These are phyloP conservation scores for Hydrochoerus hydrochaeris DNA, from an alignment of 2,113 vertebrate species.

Conservation along the genomic window DNA sequence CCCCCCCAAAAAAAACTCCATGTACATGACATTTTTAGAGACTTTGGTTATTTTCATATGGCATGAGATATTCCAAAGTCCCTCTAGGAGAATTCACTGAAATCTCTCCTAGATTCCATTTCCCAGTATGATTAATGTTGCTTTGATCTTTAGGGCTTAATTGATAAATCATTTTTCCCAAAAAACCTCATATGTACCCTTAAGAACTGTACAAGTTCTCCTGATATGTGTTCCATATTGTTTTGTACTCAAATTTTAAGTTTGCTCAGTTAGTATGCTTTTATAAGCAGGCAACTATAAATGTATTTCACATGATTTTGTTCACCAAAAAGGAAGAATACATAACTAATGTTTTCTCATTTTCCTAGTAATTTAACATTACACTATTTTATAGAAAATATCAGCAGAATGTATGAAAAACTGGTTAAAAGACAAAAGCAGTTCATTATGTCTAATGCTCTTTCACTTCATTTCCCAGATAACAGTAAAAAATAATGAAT, in stretches of 20 bases:
- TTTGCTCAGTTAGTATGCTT: neutral
- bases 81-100: neutral
- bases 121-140: neutral
- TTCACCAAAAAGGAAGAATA: neutral
- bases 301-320: neutral
- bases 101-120: neutral
- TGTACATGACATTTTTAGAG: neutral
- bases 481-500: conserved; percentile 13
- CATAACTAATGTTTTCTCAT: neutral
- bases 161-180: neutral
- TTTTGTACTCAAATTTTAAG: neutral
- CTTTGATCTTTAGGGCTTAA: neutral
- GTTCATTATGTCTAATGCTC: neutral
- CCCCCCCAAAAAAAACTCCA: neutral
- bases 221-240: neutral
- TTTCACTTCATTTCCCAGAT: neutral
- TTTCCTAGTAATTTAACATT: conserved; percentile 23
- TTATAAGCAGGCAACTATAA: neutral
- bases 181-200: neutral
- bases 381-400: neutral
- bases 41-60: neutral
- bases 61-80: too few species aligned
- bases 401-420: neutral
- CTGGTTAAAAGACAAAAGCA: neutral
- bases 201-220: neutral